phyloP scores from a whole-genome alignment of 2,797 vertebrate species.

The Chelonia mydas region DNA sequence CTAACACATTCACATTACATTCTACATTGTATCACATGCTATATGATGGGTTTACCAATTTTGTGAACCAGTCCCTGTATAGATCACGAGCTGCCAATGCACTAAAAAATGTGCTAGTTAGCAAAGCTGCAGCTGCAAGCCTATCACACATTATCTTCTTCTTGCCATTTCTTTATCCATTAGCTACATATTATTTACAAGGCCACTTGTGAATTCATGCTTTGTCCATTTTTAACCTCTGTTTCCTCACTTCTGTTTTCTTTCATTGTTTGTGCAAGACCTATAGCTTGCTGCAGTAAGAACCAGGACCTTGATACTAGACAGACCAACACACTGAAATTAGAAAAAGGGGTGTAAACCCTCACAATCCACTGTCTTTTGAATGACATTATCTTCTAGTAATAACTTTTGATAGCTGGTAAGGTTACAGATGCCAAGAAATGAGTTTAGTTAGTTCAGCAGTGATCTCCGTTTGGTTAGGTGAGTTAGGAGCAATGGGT shows the following conservation, averaged over 20 bases:
- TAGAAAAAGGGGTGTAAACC: background rate
- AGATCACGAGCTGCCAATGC: background rate
- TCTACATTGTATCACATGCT: background rate
- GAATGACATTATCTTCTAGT: background rate
- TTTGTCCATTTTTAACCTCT: background rate
- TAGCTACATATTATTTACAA: background rate
- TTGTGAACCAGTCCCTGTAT: background rate
- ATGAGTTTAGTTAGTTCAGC: background rate
- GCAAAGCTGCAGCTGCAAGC: background rate
- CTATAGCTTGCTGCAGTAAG: background rate
- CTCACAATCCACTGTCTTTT: background rate
- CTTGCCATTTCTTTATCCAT: background rate
- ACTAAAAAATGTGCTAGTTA: background rate
- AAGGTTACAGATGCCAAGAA: background rate
- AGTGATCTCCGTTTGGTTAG: background rate
- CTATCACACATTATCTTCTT: background rate
- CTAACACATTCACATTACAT: background rate
- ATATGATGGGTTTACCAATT: background rate
- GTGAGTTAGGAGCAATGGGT: background rate
- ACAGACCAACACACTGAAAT: slow-evolving; percentile 15
- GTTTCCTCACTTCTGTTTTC: background rate
- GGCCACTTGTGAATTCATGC: background rate
- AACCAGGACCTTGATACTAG: background rate
- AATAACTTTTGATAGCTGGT: background rate
- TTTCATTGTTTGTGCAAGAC: background rate